These are phyloP conservation scores for Platysteira castanea DNA, from an alignment of 2,113 vertebrate species.

Conservation along the genomic window DNA sequence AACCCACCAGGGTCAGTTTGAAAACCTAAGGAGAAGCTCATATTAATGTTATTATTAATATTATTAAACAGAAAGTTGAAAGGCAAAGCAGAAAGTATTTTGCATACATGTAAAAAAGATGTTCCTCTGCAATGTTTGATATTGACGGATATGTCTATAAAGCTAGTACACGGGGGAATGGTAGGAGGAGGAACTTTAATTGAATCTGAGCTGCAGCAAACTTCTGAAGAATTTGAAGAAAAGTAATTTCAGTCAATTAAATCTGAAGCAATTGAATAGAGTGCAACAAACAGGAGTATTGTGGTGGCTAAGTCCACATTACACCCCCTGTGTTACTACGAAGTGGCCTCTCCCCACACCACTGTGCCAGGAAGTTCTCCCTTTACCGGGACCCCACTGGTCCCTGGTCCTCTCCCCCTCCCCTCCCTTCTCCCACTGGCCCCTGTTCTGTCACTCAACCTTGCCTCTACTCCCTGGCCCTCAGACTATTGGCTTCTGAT, in stretches of 20 bases:
- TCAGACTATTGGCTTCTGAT: too few relatives aligned
- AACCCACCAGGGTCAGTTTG: not conserved
- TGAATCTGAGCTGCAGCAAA: not conserved
- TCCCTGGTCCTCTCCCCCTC: too few relatives aligned
- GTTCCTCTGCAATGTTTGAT: not conserved
- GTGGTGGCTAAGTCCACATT: too few relatives aligned
- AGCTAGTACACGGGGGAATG: not conserved
- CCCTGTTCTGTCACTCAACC: too few relatives aligned
- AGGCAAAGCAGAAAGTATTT: not conserved
- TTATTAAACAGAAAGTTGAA: slow-evolving; percentile 2
- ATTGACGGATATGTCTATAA: slow-evolving; percentile 33
- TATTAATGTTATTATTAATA: not conserved
- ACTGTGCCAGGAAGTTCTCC: too few relatives aligned
- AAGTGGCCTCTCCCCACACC: too few relatives aligned
- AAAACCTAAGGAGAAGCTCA: not conserved
- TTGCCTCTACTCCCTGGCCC: too few relatives aligned
- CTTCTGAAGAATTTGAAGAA: not conserved
- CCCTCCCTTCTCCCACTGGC: too few relatives aligned
- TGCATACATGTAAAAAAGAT: slow-evolving; percentile 14
- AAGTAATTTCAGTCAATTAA: not conserved
- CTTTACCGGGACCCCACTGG: too few relatives aligned
- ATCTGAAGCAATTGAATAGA: not conserved
- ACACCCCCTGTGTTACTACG: too few relatives aligned
- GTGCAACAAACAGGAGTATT: not conserved
- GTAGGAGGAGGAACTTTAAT: not conserved